Evolutionary conservation across 2,888 invertebrate genomes (phyloP).

Genomic region (Noctua fimbriata): DNA sequence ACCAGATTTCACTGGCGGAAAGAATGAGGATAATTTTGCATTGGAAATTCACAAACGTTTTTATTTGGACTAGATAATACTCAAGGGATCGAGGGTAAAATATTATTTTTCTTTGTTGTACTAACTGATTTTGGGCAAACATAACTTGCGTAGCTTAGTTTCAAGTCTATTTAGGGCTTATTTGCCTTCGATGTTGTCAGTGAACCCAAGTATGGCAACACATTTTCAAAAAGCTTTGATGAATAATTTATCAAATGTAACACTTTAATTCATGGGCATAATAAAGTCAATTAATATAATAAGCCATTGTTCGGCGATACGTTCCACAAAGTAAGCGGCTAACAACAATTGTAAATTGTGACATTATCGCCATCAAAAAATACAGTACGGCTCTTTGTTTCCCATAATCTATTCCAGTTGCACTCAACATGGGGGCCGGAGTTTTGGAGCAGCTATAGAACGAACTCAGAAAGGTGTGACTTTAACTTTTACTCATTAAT

Average conservation of each 20-base stretch:
- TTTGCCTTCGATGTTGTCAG: neutral
- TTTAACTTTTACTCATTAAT: conserved; percentile 33
- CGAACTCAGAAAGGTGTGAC: conserved; percentile 45
- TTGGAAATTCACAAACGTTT: conserved; percentile 49
- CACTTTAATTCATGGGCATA: conserved; percentile 22
- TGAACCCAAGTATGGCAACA: neutral
- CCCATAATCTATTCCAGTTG: conserved; percentile 48
- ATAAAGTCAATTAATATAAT: conserved; percentile 47
- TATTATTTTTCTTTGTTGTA: conserved; percentile 43
- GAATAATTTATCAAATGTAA: conserved; percentile 37
- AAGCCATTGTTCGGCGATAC: conserved; percentile 50
- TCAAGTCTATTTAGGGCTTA: neutral
- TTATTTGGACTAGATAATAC: conserved; percentile 48
- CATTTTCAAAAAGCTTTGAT: conserved; percentile 10
- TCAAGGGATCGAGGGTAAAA: conserved; percentile 39
- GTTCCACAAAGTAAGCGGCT: conserved; percentile 35
- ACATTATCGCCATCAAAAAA: conserved; percentile 55
- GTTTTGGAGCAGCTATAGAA: conserved; percentile 9
- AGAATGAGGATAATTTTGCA: conserved; percentile 50
- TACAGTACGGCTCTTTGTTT: conserved; percentile 50
- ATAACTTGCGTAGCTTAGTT: conserved; percentile 9
- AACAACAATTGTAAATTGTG: conserved; percentile 42
- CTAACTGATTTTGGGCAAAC: conserved; percentile 38
- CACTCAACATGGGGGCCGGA: conserved; percentile 20
- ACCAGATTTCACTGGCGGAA: conserved; percentile 42